These are phyloP conservation scores for Trilocha varians DNA, from an alignment of 2,888 invertebrate species.

Conservation along the genomic window DNA sequence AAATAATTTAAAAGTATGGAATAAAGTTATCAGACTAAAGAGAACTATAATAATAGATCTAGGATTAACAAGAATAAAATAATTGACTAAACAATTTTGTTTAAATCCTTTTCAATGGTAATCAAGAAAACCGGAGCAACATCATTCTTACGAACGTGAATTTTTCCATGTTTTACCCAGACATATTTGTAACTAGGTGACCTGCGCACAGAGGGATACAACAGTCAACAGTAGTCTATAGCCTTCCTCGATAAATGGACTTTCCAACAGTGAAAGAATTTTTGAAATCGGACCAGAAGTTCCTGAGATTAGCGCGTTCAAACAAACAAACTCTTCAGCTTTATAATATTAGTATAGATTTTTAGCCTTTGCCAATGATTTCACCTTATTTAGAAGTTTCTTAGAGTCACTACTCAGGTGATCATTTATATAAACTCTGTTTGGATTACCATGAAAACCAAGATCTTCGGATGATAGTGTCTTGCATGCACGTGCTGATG, in stretches of 20 bases:
- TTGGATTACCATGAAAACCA: neutral
- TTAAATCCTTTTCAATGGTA: constrained; percentile 4
- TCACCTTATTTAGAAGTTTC: constrained; percentile 4
- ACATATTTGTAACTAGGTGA: constrained; percentile 6
- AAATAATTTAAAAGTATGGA: neutral
- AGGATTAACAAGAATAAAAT: neutral
- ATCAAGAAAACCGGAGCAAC: constrained; percentile 2
- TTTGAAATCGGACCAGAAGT: too few relatives aligned
- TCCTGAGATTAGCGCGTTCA: too few relatives aligned
- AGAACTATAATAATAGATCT: too few relatives aligned
- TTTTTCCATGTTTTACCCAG: constrained; percentile 9
- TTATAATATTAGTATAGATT: too few relatives aligned
- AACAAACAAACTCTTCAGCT: too few relatives aligned
- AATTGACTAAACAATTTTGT: constrained; percentile 3
- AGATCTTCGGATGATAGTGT: constrained; percentile 2
- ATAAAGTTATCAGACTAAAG: too few relatives aligned
- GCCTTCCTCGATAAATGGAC: too few relatives aligned
- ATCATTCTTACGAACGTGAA: constrained; percentile 9
- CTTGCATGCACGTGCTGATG: constrained; percentile 5
- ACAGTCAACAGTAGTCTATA: too few relatives aligned
- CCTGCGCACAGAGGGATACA: too few relatives aligned
- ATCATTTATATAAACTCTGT: constrained; percentile 1
- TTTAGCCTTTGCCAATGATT: constrained; percentile 4
- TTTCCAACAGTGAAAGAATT: too few relatives aligned
- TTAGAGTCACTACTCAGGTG: constrained; percentile 4